Evolutionary conservation across 1,140 invertebrate genomes (phyloP).

Genomic region (Copidosoma floridanum): DNA sequence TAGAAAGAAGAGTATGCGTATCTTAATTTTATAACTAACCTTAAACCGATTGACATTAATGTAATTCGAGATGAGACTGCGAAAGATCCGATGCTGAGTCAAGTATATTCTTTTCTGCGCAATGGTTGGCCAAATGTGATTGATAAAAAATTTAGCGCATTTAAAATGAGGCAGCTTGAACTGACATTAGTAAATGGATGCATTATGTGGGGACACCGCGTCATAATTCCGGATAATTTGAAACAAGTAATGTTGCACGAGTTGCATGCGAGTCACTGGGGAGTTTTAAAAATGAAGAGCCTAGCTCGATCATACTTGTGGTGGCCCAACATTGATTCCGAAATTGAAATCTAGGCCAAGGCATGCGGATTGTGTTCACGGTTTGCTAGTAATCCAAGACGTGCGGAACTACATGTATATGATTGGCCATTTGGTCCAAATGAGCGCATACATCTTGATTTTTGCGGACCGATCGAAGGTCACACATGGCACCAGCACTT

Average conservation of each 20-base stretch:
- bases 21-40: too few relatives aligned
- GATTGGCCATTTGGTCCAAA: conserved; percentile 35
- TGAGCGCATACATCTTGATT: conserved; percentile 37
- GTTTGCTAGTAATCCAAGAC: conserved; percentile 17
- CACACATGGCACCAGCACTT: too few relatives aligned
- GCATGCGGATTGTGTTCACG: conserved; percentile 9
- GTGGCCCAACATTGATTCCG: conserved; percentile 17
- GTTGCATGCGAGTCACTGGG: conserved; percentile 20
- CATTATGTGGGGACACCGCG: not conserved
- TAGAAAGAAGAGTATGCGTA: too few relatives aligned
- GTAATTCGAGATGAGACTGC: too few relatives aligned
- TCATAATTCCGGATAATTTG: not conserved
- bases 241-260: conserved; percentile 30
- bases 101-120: not conserved
- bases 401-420: too few relatives aligned
- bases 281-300: not conserved
- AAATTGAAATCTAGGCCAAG: conserved; percentile 12
- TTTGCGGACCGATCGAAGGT: too few relatives aligned
- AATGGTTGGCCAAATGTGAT: not conserved
- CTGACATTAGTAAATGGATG: too few relatives aligned
- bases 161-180: too few relatives aligned
- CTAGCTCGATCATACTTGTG: not conserved
- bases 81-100: not conserved
- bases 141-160: not conserved
- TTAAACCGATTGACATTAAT: not conserved